Conservation (phyloP, 2,888 invertebrate species). For the Sabatieria punctata region DNA sequence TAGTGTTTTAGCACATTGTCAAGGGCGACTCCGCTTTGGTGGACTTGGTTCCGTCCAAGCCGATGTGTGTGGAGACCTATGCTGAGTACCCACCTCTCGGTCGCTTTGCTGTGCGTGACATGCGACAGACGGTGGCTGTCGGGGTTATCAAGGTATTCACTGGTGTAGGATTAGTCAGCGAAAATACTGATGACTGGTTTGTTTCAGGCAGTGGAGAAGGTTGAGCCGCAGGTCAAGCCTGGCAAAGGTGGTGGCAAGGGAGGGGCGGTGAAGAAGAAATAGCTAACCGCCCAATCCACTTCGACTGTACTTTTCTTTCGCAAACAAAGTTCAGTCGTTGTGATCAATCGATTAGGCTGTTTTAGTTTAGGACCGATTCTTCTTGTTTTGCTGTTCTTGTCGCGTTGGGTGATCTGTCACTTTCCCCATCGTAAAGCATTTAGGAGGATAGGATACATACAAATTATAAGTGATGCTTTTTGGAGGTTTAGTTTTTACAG, state of each 20-base stretch:
- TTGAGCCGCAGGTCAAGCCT: slow-evolving; percentile 77
- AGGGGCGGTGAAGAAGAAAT: slow-evolving; percentile 33
- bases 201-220: slow-evolving; percentile 53
- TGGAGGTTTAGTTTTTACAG: too few relatives aligned
- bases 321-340: too few relatives aligned
- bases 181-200: background rate
- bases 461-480: too few relatives aligned
- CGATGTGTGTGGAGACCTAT: slow-evolving; percentile 96
- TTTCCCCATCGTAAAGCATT: slow-evolving; percentile 80
- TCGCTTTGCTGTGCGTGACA: slow-evolving; percentile 96
- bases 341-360: too few relatives aligned
- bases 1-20: slow-evolving; percentile 51
- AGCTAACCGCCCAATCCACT: background rate
- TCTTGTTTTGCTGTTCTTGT: slow-evolving; percentile 44
- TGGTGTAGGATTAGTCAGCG: background rate
- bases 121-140: slow-evolving; percentile 97
- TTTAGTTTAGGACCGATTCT: too few relatives aligned
- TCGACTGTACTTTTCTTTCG: background rate
- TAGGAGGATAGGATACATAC: slow-evolving; percentile 73
- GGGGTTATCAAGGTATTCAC: slow-evolving; percentile 62
- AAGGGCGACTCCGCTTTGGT: slow-evolving; percentile 94
- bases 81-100: slow-evolving; percentile 88
- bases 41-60: slow-evolving; percentile 74
- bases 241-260: slow-evolving; percentile 99
- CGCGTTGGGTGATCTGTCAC: slow-evolving; percentile 48